phyloP scores from a whole-genome alignment of 2,113 vertebrate genomes.

The Dolichallabes microphthalmus region DNA sequence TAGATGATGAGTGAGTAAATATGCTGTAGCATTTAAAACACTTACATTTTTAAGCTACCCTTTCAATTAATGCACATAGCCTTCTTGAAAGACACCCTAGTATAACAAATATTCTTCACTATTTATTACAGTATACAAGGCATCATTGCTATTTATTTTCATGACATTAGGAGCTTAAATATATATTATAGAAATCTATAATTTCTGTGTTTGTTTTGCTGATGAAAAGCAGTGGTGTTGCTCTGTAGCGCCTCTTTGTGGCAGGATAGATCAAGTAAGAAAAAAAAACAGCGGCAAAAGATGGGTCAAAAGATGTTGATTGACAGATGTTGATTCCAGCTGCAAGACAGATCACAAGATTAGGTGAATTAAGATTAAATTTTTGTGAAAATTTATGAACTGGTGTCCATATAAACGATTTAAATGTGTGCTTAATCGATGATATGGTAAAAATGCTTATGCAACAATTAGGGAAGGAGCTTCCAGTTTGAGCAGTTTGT shows the following conservation, averaged over 20 bases:
- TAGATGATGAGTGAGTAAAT: not conserved
- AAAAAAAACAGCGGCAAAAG: too few relatives aligned
- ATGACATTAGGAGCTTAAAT: not conserved
- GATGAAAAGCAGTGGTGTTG: not conserved
- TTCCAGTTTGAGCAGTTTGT: not conserved
- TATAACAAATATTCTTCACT: not conserved
- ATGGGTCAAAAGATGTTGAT: not conserved
- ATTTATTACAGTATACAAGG: not conserved
- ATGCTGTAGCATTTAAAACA: not conserved
- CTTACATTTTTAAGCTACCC: not conserved
- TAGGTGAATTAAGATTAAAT: not conserved
- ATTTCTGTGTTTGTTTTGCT: not conserved
- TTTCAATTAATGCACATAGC: not conserved
- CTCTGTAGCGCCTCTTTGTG: not conserved
- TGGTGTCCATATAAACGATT: not conserved
- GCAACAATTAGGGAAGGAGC: not conserved
- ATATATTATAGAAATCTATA: not conserved
- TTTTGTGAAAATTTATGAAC: too few relatives aligned
- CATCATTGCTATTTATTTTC: not conserved
- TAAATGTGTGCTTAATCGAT: not conserved
- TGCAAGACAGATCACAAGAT: not conserved
- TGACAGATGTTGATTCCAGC: not conserved
- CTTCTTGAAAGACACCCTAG: not conserved
- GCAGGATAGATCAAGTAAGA: not conserved
- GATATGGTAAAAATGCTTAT: not conserved